These are phyloP conservation scores for Nycticorax nycticorax DNA, from an alignment of 2,113 vertebrate species.

Conservation along the genomic window DNA sequence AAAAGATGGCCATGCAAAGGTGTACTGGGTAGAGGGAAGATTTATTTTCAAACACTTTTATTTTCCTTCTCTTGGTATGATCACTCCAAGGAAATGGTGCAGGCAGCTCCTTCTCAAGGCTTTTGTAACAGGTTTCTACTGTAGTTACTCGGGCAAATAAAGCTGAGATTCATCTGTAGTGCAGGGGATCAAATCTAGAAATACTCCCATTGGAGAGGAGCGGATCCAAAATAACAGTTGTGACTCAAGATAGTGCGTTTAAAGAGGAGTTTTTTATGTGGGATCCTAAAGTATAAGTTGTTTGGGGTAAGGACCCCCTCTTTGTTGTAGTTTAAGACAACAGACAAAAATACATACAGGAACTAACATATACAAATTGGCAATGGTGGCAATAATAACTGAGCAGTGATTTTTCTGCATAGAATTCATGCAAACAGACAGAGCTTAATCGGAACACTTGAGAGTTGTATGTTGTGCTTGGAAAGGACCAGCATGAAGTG, in stretches of 20 bases:
- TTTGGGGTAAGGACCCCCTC: background rate
- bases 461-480: background rate
- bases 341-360: fast-evolving
- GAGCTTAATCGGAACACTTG: background rate
- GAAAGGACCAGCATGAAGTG: background rate
- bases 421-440: background rate
- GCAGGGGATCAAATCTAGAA: background rate
- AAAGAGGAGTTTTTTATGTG: background rate
- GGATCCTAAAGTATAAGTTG: background rate
- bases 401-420: background rate
- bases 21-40: background rate
- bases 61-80: background rate
- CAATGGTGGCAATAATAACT: background rate
- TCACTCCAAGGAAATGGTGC: background rate
- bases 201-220: background rate
- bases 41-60: background rate
- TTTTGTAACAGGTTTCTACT: background rate
- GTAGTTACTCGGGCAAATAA: background rate
- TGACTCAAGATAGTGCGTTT: background rate
- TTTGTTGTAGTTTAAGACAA: background rate
- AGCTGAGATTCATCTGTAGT: background rate
- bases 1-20: background rate
- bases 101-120: background rate
- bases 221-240: background rate
- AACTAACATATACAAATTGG: background rate